Base-by-base conservation (phyloP, 2,797 vertebrate genomes). In the Spinus pinus region DNA sequence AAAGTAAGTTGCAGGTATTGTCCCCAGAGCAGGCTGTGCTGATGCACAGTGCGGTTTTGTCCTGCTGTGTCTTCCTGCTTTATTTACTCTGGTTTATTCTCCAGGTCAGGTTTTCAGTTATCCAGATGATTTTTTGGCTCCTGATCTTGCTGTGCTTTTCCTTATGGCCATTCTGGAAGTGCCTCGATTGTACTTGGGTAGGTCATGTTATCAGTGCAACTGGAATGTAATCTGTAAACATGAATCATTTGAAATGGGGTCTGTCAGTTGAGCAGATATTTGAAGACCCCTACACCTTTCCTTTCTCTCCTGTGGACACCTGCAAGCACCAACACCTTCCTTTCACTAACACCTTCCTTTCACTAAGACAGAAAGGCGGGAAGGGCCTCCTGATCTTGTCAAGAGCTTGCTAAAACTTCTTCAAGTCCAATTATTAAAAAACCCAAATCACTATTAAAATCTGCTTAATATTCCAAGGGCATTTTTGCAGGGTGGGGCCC, bases 81-180 rank as follows among this genome's bases (percentile, higher is more conserved):
- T 33, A 33, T 33, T 75, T 61, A 54, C 46, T 14, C 61, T 46
- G 56, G 67, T 21, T 72, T 85, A n/a, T 73, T 67, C 54, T 73
- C 37, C 96, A 99, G 99, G 98, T 86, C 97, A 98, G 82, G 96
- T 96, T 71, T 97, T 99, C 97, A 98, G 98, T 77, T 99, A 98
- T 28, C 99, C 98, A 11, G 83, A 86, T 28, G 84, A 90, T 8
- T 89, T 95, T 54, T 90, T 99, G 90, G 88, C 84, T 74, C 94
- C 97, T n/a, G 98, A 99, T 86, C 94, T 99, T 31, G 42, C 82
- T 0, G 93, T 99, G 64, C 98, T 99, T 31, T 75, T 98, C 80
- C 54, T 98, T 24, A 98, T 98, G 98, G 98, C 98, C 58, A 25
- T 95, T 72, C 93, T 99, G 42, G 98, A 99, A 95, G 88, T 81